These are phyloP conservation scores for Synanthedon tipuliformis DNA, from an alignment of 2,888 invertebrate genomes.

Conservation along the genomic window DNA sequence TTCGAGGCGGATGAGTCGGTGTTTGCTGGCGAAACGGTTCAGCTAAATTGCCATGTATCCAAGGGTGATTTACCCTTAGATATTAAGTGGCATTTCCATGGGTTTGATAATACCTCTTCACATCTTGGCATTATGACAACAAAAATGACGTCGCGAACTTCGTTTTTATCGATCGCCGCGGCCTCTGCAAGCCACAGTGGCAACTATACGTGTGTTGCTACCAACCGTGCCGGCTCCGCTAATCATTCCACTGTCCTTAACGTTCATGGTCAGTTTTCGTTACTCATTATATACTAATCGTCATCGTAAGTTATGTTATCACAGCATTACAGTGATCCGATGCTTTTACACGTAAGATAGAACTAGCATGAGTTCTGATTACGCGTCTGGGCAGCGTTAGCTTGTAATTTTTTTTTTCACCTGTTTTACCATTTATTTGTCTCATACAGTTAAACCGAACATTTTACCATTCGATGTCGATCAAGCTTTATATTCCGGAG, in stretches of 20 bases:
- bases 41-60: constrained; percentile 76
- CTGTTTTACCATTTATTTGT: constrained; percentile 17
- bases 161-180: constrained; percentile 79
- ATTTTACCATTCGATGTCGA: constrained; percentile 75
- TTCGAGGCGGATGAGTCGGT: constrained; percentile 75
- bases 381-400: constrained; percentile 35
- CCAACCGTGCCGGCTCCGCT: constrained; percentile 77
- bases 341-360: constrained; percentile 34
- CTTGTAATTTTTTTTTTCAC: constrained; percentile 23
- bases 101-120: constrained; percentile 66
- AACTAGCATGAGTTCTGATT: constrained; percentile 52
- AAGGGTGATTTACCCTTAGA: constrained; percentile 81
- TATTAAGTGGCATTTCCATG: constrained; percentile 81
- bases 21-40: constrained; percentile 77
- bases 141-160: constrained; percentile 75
- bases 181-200: constrained; percentile 78
- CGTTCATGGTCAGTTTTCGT: constrained; percentile 66
- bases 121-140: constrained; percentile 73
- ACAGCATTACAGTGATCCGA: constrained; percentile 22
- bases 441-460: constrained; percentile 56
- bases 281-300: constrained; percentile 19
- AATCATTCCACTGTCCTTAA: constrained; percentile 74
- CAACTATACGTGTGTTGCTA: constrained; percentile 80
- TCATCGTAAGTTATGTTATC: constrained; percentile 14
- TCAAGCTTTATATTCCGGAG: constrained; percentile 72